These are phyloP conservation scores for Syrrhaptes paradoxus DNA, from an alignment of 2,113 vertebrate genomes.

Conservation along the genomic window DNA sequence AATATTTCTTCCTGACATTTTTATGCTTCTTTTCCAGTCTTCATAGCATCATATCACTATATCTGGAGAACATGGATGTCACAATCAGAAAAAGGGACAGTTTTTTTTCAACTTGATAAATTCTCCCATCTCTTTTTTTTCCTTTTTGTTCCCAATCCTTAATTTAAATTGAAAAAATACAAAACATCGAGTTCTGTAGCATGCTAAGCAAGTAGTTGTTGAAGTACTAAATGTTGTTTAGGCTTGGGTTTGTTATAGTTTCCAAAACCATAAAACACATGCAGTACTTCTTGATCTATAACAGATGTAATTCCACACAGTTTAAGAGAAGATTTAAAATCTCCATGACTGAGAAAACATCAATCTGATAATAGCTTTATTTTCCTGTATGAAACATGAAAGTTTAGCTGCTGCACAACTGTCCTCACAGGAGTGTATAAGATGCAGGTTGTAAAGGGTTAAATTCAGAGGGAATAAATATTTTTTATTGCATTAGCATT, in stretches of 20 bases:
- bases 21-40: not conserved
- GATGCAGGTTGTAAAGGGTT: not conserved
- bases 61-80: not conserved
- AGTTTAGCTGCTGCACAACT: not conserved
- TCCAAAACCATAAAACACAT: not conserved
- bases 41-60: not conserved
- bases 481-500: not conserved
- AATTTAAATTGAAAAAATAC: not conserved
- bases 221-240: not conserved
- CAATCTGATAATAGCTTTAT: not conserved
- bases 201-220: not conserved
- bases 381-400: not conserved
- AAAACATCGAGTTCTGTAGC: not conserved
- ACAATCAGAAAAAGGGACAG: not conserved
- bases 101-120: not conserved
- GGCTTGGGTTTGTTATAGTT: not conserved
- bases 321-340: not conserved
- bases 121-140: not conserved
- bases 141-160: not conserved
- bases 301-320: not conserved
- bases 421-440: not conserved
- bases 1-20: constrained; percentile 37
- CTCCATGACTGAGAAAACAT: not conserved
- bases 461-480: not conserved
- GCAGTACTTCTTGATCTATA: not conserved